Conservation (phyloP, 2,797 vertebrate genomes). For the Myripristis jacobus region DNA sequence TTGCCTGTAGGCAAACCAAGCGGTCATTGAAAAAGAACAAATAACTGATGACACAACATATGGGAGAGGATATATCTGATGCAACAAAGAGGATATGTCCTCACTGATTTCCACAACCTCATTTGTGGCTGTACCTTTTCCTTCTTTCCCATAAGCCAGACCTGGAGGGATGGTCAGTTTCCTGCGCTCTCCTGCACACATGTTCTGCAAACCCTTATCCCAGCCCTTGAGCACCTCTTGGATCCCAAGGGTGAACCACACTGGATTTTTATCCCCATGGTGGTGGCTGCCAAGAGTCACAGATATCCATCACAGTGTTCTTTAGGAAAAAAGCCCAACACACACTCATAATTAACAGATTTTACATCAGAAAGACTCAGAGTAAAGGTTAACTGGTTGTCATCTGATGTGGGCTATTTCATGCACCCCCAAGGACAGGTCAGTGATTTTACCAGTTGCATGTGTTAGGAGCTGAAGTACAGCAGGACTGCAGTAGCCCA, state of each 20-base stretch:
- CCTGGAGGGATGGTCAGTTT: conserved; percentile 90
- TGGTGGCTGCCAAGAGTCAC: conserved; percentile 83
- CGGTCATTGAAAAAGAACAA: conserved; percentile 11
- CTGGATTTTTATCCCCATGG: conserved; percentile 90
- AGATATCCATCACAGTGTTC: conserved; percentile 54
- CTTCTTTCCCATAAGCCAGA: conserved; percentile 95
- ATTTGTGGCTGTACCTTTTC: conserved; percentile 87
- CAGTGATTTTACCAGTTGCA: not conserved
- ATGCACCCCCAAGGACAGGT: not conserved
- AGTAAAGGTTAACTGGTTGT: not conserved
- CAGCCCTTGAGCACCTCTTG: conserved; percentile 92
- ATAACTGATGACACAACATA: not conserved
- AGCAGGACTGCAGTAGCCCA: too few species aligned
- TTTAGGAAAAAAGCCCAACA: conserved; percentile 20
- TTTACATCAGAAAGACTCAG: conserved; percentile 17
- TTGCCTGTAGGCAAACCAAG: conserved; percentile 85
- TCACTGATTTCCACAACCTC: not conserved
- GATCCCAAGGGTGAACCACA: conserved; percentile 96
- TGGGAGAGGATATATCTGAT: too few species aligned
- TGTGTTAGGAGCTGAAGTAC: too few species aligned
- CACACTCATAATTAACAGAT: not conserved
- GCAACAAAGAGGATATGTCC: not conserved
- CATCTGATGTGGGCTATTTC: not conserved
- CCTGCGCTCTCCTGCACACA: conserved; percentile 94
- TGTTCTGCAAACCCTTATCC: conserved; percentile 92